Conservation (phyloP, 2,888 invertebrate species). For the Erebia ligea region DNA sequence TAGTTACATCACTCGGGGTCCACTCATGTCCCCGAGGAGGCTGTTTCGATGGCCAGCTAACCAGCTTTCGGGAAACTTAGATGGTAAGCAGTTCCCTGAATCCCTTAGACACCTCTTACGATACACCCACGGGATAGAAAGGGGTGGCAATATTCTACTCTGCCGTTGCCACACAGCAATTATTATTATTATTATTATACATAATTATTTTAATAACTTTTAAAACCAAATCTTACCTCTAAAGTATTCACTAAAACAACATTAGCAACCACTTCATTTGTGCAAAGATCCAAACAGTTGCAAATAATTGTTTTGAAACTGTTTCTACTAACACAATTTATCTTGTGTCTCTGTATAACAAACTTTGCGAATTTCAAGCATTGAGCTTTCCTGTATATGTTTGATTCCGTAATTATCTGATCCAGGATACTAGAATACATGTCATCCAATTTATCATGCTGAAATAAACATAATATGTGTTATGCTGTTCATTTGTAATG, state of each 20-base stretch:
- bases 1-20: too few species aligned
- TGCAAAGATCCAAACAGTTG: conserved; percentile 65
- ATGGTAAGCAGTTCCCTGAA: too few species aligned
- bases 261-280: conserved; percentile 58
- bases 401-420: conserved; percentile 62
- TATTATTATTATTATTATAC: too few species aligned
- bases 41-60: too few species aligned
- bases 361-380: conserved; percentile 58
- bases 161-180: too few species aligned
- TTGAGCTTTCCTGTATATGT: conserved; percentile 63
- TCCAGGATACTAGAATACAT: conserved; percentile 57
- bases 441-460: conserved; percentile 61
- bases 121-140: too few species aligned
- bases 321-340: conserved; percentile 60
- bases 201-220: too few species aligned
- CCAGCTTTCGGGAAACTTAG: too few species aligned
- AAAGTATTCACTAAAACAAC: conserved; percentile 60
- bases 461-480: conserved; percentile 43
- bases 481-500: background rate
- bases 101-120: too few species aligned
- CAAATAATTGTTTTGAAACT: conserved; percentile 58
- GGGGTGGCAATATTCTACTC: too few species aligned
- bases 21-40: too few species aligned
- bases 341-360: conserved; percentile 58
- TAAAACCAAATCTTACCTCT: conserved; percentile 52